Percentiles rank a stretch among this genome's conserved stretches.
phyloP scores from a whole-genome alignment of 2,888 invertebrate genomes.

The Eurois occulta region DNA sequence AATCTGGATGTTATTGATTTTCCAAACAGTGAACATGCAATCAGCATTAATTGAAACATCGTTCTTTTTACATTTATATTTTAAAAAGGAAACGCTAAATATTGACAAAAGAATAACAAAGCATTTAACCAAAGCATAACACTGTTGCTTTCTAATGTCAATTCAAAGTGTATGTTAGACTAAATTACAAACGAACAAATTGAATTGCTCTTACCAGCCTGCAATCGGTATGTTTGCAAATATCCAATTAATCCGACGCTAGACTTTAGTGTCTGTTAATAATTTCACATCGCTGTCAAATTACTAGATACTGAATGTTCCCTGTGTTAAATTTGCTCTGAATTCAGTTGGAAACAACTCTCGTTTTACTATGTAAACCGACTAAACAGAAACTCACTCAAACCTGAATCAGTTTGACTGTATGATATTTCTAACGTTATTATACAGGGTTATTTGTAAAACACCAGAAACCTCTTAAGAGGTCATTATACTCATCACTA shows the following conservation, averaged over 20 bases:
- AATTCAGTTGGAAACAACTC: conserved; percentile 15
- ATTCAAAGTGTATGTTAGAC: conserved; percentile 14
- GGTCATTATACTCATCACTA: no score
- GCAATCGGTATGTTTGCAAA: conserved; percentile 30
- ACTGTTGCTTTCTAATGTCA: conserved; percentile 3
- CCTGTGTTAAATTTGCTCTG: conserved; percentile 15
- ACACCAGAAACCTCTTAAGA: no score
- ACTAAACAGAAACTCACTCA: conserved; percentile 24
- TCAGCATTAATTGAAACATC: not conserved
- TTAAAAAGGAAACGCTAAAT: not conserved
- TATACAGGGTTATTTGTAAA: no score
- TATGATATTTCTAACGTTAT: conserved; percentile 17
- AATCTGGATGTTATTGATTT: not conserved
- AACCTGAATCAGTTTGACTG: conserved; percentile 16
- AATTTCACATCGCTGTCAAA: conserved; percentile 50
- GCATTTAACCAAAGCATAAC: not conserved
- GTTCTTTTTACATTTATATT: not conserved
- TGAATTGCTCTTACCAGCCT: conserved; percentile 18
- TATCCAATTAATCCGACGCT: conserved; percentile 44
- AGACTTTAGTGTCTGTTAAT: conserved; percentile 39
- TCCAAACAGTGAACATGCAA: not conserved
- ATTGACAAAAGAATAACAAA: not conserved
- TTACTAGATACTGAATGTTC: conserved; percentile 28
- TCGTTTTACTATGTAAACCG: conserved; percentile 23
- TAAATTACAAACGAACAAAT: conserved; percentile 32